Base-by-base conservation (phyloP, 2,888 invertebrate genomes). In the Drosophila cognata region DNA sequence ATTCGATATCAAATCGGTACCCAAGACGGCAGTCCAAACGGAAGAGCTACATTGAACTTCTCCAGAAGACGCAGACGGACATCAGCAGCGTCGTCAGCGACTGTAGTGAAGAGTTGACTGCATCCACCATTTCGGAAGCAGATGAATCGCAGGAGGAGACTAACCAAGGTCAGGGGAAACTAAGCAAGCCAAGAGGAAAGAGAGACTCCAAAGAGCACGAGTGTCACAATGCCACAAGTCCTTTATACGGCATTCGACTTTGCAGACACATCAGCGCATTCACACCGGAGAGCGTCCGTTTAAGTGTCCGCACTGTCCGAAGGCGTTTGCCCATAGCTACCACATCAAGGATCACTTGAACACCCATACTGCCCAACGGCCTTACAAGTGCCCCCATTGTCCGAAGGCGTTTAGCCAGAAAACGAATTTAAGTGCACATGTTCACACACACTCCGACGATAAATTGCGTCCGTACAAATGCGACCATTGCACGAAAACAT, bases 341-440 rank as follows among this genome's bases (percentile, higher is more conserved):
- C 65, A 60, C 29, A 50, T 55, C 2, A 62, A 51, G 28, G 58
- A 66, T 56, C 75, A 74, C 21, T 50, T 71, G 3, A 50, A 13
- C 2, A 16, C 35, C 0, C 70, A 75, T 25, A 28, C 35, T 18
- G 58, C 21, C 2, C 18, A 65, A 33, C 70, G 65, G 11, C 65
- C 74, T n/a, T 62, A 74, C 36, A 35, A 70, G 58, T 75, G 65
- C 43, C 65, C 71, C 1, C 64, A 74, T 48, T 75, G 74, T 28
- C 50, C 63, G 2, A 74, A 70, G 38, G 36, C 50, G 0, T 75
- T 75, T 38, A 10, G 0, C 0, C 65, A 66, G 11, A 66, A 71
- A n/a, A 48, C 62, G 2, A 62, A 62, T 41, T 28, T 74, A 35
- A 46, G n/a, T 4, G 51, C 55, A 2, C 71, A 74, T 29, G 66